Conservation (phyloP, 1,140 invertebrate species). For the Formica exsecta region DNA sequence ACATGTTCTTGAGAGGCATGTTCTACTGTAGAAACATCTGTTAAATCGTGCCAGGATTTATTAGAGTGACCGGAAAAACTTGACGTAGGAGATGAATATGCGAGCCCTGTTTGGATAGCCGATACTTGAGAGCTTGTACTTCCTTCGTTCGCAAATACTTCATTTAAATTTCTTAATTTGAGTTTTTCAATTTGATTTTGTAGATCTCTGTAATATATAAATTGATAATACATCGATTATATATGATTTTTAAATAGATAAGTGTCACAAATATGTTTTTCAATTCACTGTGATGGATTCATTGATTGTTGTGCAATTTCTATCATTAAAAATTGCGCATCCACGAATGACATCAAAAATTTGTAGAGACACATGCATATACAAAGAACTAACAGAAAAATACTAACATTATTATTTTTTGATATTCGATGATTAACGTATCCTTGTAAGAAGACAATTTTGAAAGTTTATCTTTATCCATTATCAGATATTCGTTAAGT, state of each 20-base stretch:
- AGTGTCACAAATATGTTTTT: not conserved
- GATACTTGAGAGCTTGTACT: constrained; percentile 64
- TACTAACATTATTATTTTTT: constrained; percentile 73
- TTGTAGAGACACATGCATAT: not conserved
- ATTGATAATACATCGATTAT: constrained; percentile 3
- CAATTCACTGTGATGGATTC: not conserved
- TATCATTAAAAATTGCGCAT: not conserved
- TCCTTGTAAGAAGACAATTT: constrained; percentile 72
- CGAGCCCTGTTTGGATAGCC: constrained; percentile 48
- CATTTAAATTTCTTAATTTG: constrained; percentile 62
- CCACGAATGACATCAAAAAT: not conserved
- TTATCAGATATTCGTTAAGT: constrained; percentile 66
- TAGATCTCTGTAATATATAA: constrained; percentile 68
- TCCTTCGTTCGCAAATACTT: constrained; percentile 52
- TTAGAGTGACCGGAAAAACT: constrained; percentile 66
- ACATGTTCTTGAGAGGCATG: not conserved
- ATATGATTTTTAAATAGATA: not conserved
- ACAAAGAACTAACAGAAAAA: not conserved
- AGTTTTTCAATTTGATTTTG: constrained; percentile 70
- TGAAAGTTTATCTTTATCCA: constrained; percentile 75
- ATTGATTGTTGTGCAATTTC: not conserved
- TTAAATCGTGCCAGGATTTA: constrained; percentile 65
- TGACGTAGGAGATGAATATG: constrained; percentile 73
- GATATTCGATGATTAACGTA: constrained; percentile 64
- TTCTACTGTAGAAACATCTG: constrained; percentile 61